Percentiles rank a stretch among this genome's conserved stretches.
Evolutionary conservation across 2,113 vertebrate genomes (phyloP).

Genomic region (Uropsilus gracilis): DNA sequence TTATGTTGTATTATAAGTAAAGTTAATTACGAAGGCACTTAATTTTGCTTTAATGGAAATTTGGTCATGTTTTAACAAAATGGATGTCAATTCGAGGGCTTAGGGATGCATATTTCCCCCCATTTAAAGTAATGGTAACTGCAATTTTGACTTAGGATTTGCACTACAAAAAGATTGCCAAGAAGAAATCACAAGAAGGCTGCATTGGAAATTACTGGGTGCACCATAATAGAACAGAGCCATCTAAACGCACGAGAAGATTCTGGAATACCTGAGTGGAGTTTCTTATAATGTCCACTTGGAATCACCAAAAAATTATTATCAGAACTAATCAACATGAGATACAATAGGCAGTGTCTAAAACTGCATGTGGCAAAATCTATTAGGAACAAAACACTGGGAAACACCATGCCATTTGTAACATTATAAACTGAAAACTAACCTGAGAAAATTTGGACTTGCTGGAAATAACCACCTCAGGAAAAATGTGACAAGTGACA

Average conservation of each 20-base stretch:
- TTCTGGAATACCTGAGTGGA: background rate
- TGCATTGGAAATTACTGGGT: background rate
- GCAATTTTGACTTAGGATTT: background rate
- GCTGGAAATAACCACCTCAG: background rate
- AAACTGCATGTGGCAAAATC: background rate
- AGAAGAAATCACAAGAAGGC: background rate
- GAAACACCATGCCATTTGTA: background rate
- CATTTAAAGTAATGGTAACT: background rate
- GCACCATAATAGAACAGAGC: background rate
- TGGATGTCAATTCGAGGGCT: background rate
- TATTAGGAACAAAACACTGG: background rate
- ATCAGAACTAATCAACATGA: background rate
- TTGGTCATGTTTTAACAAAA: conserved; percentile 17
- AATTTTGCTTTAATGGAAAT: background rate
- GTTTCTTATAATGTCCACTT: background rate
- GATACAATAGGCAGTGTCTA: background rate
- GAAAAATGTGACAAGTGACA: conserved; percentile 26
- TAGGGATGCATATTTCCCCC: background rate
- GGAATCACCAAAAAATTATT: background rate
- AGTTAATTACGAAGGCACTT: background rate
- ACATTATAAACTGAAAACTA: conserved; percentile 13
- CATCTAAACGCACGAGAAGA: background rate
- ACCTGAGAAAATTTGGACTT: background rate
- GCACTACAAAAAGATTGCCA: background rate
- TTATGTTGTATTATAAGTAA: background rate